Evolutionary conservation across 2,113 vertebrate genomes (phyloP).

Genomic region (Thermophis baileyi): DNA sequence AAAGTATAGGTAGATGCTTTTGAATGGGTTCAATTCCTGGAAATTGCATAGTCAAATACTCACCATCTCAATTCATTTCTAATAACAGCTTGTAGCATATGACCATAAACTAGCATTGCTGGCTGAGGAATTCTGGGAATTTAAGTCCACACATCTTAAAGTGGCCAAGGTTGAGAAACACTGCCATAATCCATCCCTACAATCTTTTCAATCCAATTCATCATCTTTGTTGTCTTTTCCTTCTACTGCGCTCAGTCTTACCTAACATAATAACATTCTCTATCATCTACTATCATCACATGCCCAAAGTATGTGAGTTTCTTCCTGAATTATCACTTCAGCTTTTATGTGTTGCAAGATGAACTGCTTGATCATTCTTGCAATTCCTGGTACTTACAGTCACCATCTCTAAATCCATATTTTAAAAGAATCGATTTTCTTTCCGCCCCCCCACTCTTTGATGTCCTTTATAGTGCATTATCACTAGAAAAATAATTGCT

Average conservation of each 20-base stretch:
- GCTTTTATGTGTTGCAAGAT: background rate
- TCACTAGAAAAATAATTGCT: background rate
- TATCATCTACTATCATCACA: background rate
- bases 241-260: background rate
- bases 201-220: background rate
- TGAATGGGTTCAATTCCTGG: background rate
- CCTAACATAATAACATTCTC: background rate
- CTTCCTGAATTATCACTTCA: background rate
- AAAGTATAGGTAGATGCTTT: background rate
- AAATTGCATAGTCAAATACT: background rate
- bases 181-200: background rate
- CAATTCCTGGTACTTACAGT: background rate
- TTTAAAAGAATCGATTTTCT: background rate
- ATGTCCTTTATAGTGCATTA: background rate
- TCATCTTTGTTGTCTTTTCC: background rate
- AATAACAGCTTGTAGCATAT: background rate
- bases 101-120: background rate
- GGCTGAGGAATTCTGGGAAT: background rate
- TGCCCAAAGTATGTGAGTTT: background rate
- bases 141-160: background rate
- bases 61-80: background rate
- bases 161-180: background rate
- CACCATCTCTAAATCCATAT: background rate
- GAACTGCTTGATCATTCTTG: background rate
- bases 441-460: fast-evolving